Percentiles rank a stretch among this genome's conserved stretches.
These are phyloP conservation scores for Psittacula echo DNA, from an alignment of 2,797 vertebrate genomes.

Conservation along the genomic window DNA sequence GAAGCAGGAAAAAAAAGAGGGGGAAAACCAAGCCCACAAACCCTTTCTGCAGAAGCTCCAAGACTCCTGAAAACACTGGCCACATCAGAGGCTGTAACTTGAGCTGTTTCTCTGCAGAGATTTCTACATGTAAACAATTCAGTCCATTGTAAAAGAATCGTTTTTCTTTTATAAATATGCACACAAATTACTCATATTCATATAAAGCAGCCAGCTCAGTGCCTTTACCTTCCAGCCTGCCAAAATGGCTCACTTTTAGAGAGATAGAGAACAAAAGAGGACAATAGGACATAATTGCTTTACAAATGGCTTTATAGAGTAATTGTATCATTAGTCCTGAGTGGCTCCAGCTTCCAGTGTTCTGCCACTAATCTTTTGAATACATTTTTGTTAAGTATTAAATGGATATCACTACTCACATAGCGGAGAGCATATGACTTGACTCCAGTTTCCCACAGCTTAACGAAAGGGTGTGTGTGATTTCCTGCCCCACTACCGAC, in stretches of 20 bases:
- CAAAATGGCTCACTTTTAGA: slow-evolving; percentile 38
- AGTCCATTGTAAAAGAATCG: neutral
- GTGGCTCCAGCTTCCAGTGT: slow-evolving; percentile 46
- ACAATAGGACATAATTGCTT: slow-evolving; percentile 60
- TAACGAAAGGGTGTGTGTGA: neutral
- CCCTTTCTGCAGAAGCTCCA: neutral
- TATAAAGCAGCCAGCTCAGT: neutral
- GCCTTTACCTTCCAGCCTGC: neutral
- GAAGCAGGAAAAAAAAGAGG: neutral
- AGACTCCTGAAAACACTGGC: neutral
- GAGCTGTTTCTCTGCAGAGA: neutral
- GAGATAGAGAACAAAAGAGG: neutral
- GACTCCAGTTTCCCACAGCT: neutral
- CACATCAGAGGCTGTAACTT: neutral
- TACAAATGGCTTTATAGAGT: slow-evolving; percentile 46
- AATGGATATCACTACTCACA: neutral
- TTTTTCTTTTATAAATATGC: neutral
- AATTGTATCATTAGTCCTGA: slow-evolving; percentile 66
- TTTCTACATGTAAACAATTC: neutral
- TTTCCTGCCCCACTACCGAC: neutral
- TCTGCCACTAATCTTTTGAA: neutral
- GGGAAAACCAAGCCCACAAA: neutral
- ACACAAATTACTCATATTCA: neutral
- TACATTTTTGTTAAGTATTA: neutral
- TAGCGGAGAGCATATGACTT: neutral